Evolutionary conservation across 2,888 invertebrate species (phyloP).

Genomic region (Melinaea marsaeus): DNA sequence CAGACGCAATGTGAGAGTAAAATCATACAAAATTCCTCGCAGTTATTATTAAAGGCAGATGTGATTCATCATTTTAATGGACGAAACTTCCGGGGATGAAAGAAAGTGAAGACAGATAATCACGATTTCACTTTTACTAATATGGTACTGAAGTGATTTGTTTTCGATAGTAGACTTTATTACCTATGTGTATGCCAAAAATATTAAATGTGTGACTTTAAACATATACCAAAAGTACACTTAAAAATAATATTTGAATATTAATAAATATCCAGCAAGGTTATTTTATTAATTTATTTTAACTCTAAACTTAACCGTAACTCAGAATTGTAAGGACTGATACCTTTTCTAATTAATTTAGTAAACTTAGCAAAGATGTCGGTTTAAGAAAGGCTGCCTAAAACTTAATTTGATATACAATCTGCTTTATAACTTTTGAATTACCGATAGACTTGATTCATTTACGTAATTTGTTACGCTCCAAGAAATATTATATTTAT

Average conservation of each 20-base stretch:
- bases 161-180: not conserved
- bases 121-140: slow-evolving; percentile 22
- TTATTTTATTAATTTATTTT: not conserved
- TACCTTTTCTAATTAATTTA: not conserved
- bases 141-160: slow-evolving; percentile 10
- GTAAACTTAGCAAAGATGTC: not conserved
- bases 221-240: no score
- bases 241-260: no score
- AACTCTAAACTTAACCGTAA: not conserved
- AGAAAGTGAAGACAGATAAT: slow-evolving; percentile 23
- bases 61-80: slow-evolving; percentile 35
- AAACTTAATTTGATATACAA: not conserved
- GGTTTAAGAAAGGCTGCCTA: not conserved
- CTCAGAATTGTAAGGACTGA: not conserved
- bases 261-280: not conserved
- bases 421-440: not conserved
- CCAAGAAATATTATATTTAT: no score
- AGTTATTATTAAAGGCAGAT: slow-evolving; percentile 36
- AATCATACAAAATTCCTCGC: slow-evolving; percentile 7
- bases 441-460: no score
- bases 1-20: slow-evolving; percentile 1
- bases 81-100: slow-evolving; percentile 33
- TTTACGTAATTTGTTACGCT: no score
- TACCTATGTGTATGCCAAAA: not conserved
- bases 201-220: not conserved